phyloP scores from a whole-genome alignment of 2,113 vertebrate species.

The Mus spicilegus region DNA sequence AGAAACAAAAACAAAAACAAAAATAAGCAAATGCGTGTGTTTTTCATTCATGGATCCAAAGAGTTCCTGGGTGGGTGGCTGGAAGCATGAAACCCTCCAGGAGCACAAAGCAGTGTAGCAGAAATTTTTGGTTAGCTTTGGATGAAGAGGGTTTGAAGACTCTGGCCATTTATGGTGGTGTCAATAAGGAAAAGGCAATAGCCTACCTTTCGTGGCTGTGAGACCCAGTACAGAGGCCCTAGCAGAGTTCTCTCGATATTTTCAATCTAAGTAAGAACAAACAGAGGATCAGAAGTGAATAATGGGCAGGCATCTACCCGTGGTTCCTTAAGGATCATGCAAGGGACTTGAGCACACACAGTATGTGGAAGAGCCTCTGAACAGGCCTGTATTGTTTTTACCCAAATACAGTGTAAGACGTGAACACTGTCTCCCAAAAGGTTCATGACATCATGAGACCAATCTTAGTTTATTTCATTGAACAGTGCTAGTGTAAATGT shows the following conservation, averaged over 20 bases:
- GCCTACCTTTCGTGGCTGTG: neutral
- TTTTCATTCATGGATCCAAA: too few species aligned
- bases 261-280: neutral
- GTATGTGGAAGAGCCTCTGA: neutral
- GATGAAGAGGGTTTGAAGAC: neutral
- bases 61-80: too few species aligned
- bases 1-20: too few species aligned
- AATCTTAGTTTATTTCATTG: neutral
- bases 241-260: neutral
- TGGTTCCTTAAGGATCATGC: neutral
- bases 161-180: neutral
- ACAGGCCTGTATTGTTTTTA: conserved; percentile 9
- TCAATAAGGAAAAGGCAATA: neutral
- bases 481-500: neutral
- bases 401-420: neutral
- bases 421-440: neutral
- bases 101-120: too few species aligned
- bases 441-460: conserved; percentile 34
- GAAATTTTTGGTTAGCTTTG: neutral
- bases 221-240: neutral
- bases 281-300: neutral
- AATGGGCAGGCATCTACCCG: neutral
- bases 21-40: too few species aligned
- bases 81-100: too few species aligned
- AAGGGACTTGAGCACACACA: neutral